These are phyloP conservation scores for Neotoxoptera formosana DNA, from an alignment of 1,140 invertebrate species.

Conservation along the genomic window DNA sequence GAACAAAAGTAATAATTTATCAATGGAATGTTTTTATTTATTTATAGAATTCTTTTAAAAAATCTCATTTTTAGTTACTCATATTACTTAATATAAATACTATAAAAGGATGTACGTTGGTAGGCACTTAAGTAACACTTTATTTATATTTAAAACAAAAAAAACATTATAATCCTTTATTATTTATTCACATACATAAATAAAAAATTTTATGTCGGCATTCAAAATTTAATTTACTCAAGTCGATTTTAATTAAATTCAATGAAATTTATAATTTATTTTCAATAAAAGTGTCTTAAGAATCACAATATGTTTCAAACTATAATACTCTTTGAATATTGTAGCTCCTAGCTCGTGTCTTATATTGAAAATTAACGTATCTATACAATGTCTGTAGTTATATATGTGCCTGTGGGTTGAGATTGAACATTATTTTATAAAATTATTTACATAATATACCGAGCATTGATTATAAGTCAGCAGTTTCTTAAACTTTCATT, in stretches of 20 bases:
- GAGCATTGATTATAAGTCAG: background rate
- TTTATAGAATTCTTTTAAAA: background rate
- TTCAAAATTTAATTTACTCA: background rate
- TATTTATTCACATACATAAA: background rate
- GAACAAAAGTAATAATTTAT: background rate
- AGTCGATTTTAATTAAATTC: background rate
- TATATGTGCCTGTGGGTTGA: background rate
- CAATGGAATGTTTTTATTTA: background rate
- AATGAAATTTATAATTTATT: background rate
- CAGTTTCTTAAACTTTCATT: conserved; percentile 6
- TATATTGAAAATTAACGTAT: background rate
- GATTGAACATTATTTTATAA: background rate
- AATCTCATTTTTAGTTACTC: background rate
- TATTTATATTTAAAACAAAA: background rate
- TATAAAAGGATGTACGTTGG: background rate
- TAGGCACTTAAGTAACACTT: background rate
- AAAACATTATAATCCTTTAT: background rate
- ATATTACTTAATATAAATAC: too few relatives aligned
- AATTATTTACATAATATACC: background rate
- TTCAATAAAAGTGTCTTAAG: background rate
- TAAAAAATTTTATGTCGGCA: background rate
- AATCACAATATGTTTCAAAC: background rate
- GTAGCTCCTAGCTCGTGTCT: background rate
- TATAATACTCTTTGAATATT: background rate
- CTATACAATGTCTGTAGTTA: background rate